Evolutionary conservation across 2,797 vertebrate genomes (phyloP), one percentile per base, ranked within the genome.

Genomic region (Perodicticus potto): DNA sequence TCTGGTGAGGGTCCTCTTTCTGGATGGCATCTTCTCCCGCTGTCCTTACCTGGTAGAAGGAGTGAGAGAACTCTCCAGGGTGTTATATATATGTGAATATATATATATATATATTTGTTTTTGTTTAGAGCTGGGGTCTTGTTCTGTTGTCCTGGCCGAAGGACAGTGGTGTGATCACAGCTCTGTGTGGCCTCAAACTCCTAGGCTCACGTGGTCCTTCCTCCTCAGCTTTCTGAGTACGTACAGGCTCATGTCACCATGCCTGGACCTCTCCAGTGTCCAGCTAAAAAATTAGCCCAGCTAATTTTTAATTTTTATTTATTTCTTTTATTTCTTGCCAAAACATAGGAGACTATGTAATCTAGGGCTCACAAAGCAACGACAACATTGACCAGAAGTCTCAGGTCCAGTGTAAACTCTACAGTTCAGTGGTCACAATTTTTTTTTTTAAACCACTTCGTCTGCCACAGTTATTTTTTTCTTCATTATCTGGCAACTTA

Each of bases 401-500:
- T 81, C 53, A 22, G 7, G 59, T 96, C 73, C 53, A 90, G 69
- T 1, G 29, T 37, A 88, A 86, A 49, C 91, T 73, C n/a, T 86
- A 29, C 96, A 90, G 19, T 65, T 81, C 72, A 91, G 32, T 22
- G 37, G 25, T 81, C 61, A 96, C 73, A 89, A n/a, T 37, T 14
- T 43, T 22, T 16, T 43, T 72, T 55, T 92, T 49, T 72, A 16
- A 73, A 49, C 22, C 55, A 14, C 29, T 32, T 91, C 13, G 83
- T 14, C 37, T 83, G 22, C 40, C 89, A 72, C 4, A 72, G 13
- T 16, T 70, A 73, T 86, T 85, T 61, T 59, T 14, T n/a, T n/a
- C 76, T 32, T 86, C 83, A 43, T 70, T 32, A 40, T 43, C 70
- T 94, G 96, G 7, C 49, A 23, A 53, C 37, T 89, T 98, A 99